phyloP scores from a whole-genome alignment of 1,140 invertebrate genomes.

The Brachionus calyciflorus region DNA sequence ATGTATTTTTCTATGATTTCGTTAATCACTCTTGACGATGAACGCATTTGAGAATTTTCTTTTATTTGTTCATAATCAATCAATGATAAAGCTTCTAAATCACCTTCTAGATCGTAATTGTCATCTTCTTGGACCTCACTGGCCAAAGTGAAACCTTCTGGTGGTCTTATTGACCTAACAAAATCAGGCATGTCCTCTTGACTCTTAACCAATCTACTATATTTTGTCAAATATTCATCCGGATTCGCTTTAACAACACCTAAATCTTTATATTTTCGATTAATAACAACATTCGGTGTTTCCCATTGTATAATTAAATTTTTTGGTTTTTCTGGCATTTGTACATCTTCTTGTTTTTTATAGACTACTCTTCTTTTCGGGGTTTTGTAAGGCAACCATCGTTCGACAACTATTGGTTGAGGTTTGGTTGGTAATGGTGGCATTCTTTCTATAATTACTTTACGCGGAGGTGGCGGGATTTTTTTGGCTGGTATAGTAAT shows the following conservation, averaged over 20 bases:
- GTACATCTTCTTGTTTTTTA: neutral
- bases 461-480: conserved; percentile 41
- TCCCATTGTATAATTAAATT: conserved; percentile 46
- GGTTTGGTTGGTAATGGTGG: conserved; percentile 44
- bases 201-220: neutral
- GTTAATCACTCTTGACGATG: neutral
- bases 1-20: neutral
- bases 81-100: neutral
- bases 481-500: neutral
- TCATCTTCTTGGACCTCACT: neutral
- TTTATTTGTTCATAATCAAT: neutral
- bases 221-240: conserved; percentile 30
- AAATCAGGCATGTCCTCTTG: neutral
- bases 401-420: conserved; percentile 42
- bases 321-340: neutral
- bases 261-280: conserved; percentile 22
- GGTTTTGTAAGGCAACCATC: conserved; percentile 40
- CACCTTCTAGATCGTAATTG: conserved; percentile 1
- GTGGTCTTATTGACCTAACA: neutral
- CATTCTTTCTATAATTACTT: conserved; percentile 44
- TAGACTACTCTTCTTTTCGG: conserved; percentile 41
- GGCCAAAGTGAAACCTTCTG: neutral
- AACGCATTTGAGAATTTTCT: neutral
- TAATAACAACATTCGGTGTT: neutral
- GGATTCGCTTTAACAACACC: conserved; percentile 44